phyloP scores from a whole-genome alignment of 2,113 vertebrate species.

The Corythaixoides concolor region DNA sequence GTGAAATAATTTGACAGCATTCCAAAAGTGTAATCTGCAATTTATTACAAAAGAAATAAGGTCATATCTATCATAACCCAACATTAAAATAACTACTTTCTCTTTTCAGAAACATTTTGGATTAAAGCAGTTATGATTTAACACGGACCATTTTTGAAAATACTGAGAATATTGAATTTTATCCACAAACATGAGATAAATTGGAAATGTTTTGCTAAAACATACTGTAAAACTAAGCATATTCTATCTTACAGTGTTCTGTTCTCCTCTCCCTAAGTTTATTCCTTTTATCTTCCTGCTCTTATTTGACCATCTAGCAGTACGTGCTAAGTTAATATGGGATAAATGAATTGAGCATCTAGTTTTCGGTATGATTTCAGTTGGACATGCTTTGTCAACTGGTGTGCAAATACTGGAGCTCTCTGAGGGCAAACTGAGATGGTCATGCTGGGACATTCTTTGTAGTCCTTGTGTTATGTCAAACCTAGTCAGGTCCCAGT shows the following conservation, averaged over 20 bases:
- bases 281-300: neutral
- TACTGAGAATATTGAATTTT: neutral
- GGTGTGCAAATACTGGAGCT: neutral
- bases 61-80: neutral
- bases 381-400: neutral
- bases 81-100: conserved; percentile 13
- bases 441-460: neutral
- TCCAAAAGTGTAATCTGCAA: conserved; percentile 30
- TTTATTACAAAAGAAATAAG: conserved; percentile 43
- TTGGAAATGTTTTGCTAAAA: neutral
- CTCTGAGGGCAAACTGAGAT: neutral
- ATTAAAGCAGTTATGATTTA: neutral
- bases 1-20: conserved; percentile 37
- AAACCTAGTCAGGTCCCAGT: neutral
- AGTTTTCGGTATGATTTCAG: neutral
- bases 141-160: neutral
- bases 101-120: conserved; percentile 26
- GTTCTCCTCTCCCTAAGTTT: neutral
- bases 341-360: neutral
- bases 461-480: too few species aligned
- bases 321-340: neutral
- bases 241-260: neutral
- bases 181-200: neutral
- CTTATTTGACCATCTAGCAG: neutral
- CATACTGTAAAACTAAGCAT: neutral